Base-by-base conservation (phyloP, 2,797 vertebrate species). In the Chrosomus eos region DNA sequence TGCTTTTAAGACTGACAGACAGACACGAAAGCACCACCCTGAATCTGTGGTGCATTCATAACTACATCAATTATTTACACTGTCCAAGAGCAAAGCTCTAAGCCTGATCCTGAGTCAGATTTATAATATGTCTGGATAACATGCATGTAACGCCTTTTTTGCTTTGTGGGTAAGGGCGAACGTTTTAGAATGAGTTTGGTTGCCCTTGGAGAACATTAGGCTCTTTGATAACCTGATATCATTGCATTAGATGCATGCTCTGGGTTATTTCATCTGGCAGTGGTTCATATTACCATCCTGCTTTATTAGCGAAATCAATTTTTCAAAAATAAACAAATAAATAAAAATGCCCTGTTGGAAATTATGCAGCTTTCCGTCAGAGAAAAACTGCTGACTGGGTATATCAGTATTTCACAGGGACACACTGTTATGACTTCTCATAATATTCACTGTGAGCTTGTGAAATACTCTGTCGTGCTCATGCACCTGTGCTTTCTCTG, bases 401-500 rank as follows among this genome's bases (percentile, higher is more conserved):
- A 3, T 62, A 74, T 84, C 53, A 79, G 62, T 76, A 72, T 87
- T 85, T 87, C 71, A 89, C 79, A 48, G 76, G 55, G 67, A 62
- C 76, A 85, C 75, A 40, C 11, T 51, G 55, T 53, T 79, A 40
- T 60, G 64, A 68, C 16, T 60, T 33, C 55, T 40, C 9, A 51
- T 51, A 38, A 55, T 70, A 3, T 33, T 79, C 21, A 74, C 7
- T 80, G 83, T 81, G 86, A 84, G 33, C 64, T 82, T 55, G 68
- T 79, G 68, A 79, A 78, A 68, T 68, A 81, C 74, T 75, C 48
- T 64, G 31, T 10, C 26, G 5, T 45, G 81, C 78, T 87, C 51
- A 76, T 19, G 28, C 81, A 83, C 94, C 94, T 97, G 94, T 95
- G 94, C 92, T 97, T 92, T 96, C 92, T 97, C 94, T 96, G 94